phyloP scores from a whole-genome alignment of 2,888 invertebrate species.

The Nematopogon swammerdamellus region DNA sequence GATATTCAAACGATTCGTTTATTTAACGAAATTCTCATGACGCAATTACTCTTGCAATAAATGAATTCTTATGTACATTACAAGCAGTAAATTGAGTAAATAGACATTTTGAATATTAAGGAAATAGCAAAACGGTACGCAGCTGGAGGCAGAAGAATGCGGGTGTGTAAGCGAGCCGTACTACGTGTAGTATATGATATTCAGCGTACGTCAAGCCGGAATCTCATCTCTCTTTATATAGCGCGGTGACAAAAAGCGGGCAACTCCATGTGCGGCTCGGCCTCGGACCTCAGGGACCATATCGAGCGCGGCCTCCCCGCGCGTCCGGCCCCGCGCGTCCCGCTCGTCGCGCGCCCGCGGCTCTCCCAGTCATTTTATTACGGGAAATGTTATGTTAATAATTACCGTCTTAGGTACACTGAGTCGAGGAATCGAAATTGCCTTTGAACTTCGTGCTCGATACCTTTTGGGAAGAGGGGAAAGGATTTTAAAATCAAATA shows the following conservation, averaged over 20 bases:
- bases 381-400: constrained; percentile 51
- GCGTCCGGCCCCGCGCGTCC: too few relatives aligned
- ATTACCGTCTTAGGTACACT: constrained; percentile 13
- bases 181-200: constrained; percentile 42
- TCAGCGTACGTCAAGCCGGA: constrained; percentile 32
- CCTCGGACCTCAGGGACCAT: neutral
- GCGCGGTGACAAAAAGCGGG: neutral
- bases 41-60: too few relatives aligned
- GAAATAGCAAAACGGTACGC: too few relatives aligned
- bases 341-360: constrained; percentile 24
- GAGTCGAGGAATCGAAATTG: neutral
- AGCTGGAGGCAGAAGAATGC: neutral
- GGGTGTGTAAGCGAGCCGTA: constrained; percentile 8
- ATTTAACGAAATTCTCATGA: too few relatives aligned
- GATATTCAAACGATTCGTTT: too few relatives aligned
- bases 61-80: too few relatives aligned
- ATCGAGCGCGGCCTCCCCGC: neutral
- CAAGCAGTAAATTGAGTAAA: too few relatives aligned
- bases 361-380: constrained; percentile 30
- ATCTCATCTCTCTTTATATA: neutral
- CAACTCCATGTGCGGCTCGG: neutral
- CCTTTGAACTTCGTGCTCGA: neutral
- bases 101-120: too few relatives aligned
- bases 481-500: too few relatives aligned
- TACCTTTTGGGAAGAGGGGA: too few relatives aligned